phyloP scores from a whole-genome alignment of 2,113 vertebrate species.

The Natator depressus region DNA sequence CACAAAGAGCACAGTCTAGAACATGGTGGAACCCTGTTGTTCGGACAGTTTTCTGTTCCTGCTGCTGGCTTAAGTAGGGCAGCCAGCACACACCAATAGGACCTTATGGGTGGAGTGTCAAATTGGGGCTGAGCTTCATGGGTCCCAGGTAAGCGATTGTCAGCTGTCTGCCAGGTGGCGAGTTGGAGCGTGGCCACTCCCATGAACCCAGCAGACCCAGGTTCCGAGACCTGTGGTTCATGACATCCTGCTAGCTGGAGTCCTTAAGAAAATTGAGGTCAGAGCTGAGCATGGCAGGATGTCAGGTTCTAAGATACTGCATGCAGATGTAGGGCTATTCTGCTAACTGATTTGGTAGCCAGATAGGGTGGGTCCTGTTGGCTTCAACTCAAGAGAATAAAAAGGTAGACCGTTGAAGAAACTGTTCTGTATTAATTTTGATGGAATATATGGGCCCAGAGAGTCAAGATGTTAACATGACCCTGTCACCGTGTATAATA shows the following conservation, averaged over 20 bases:
- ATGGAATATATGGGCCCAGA: not conserved
- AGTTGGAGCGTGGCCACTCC: not conserved
- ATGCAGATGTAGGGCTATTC: not conserved
- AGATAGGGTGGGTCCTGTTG: not conserved
- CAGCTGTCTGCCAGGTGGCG: not conserved
- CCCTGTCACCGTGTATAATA: not conserved
- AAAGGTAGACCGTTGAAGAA: not conserved
- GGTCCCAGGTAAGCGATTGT: not conserved
- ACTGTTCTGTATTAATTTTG: not conserved
- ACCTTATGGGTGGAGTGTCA: not conserved
- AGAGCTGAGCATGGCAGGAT: not conserved
- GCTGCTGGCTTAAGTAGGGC: not conserved
- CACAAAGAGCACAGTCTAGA: not conserved
- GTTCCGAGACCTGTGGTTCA: not conserved
- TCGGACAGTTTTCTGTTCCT: not conserved
- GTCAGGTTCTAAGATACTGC: not conserved
- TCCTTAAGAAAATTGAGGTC: not conserved
- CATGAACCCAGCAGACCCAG: not conserved
- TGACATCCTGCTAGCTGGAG: not conserved
- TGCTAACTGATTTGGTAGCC: not conserved
- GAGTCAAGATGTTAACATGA: not conserved
- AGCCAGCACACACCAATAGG: not conserved
- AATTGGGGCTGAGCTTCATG: not conserved
- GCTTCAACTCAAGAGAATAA: not conserved
- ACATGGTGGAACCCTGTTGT: not conserved